Conservation (phyloP, 2,888 invertebrate species). For the Drosophila tripunctata region DNA sequence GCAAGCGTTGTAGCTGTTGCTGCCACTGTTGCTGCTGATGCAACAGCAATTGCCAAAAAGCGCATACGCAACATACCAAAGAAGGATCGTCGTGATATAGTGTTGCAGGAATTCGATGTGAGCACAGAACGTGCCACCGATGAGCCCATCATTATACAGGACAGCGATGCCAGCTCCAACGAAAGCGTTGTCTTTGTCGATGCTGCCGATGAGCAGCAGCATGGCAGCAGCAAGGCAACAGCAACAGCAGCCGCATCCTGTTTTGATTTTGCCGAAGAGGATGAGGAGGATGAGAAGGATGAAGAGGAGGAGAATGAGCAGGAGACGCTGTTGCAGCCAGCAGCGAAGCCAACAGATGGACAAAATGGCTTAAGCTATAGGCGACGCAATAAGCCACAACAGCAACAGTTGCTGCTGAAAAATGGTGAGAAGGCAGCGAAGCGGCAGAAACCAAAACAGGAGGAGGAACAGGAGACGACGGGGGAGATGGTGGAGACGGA, state of each 20-base stretch:
- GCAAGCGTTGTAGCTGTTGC: neutral
- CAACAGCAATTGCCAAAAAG: constrained; percentile 22
- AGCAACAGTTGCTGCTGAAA: neutral
- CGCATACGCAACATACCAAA: constrained; percentile 84
- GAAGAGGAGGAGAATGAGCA: constrained; percentile 87
- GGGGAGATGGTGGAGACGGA: too few species aligned
- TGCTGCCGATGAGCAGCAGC: constrained; percentile 10
- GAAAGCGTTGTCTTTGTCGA: constrained; percentile 61
- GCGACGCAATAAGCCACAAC: constrained; percentile 18
- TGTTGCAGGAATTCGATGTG: constrained; percentile 75
- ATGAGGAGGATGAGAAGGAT: constrained; percentile 74
- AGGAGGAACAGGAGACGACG: neutral
- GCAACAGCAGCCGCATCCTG: constrained; percentile 85
- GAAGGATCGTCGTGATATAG: constrained; percentile 82
- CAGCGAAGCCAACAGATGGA: constrained; percentile 17
- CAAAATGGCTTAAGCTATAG: constrained; percentile 56
- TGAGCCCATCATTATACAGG: constrained; percentile 58
- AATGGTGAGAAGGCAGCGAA: constrained; percentile 20
- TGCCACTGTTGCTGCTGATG: neutral
- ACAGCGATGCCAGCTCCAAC: constrained; percentile 67
- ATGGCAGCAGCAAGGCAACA: neutral
- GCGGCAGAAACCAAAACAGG: neutral
- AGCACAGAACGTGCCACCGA: constrained; percentile 13
- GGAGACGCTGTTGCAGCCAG: constrained; percentile 3
- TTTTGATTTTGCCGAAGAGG: constrained; percentile 92